Percentiles rank a stretch among this genome's conserved stretches.
phyloP scores from a whole-genome alignment of 2,113 vertebrate genomes.

The Merops nubicus region DNA sequence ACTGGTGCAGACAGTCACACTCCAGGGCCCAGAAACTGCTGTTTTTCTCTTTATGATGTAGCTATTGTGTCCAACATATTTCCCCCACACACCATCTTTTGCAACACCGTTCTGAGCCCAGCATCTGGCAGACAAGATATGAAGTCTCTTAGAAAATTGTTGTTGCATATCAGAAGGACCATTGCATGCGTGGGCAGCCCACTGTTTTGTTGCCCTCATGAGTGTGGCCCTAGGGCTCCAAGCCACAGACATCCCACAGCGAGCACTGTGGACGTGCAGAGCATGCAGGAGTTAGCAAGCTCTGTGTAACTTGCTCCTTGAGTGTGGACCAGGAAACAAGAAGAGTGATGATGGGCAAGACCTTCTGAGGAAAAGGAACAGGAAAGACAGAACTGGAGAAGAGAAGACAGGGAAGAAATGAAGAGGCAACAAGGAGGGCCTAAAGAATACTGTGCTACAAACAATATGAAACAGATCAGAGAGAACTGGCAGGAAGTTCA shows the following conservation, averaged over 20 bases:
- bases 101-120: not conserved
- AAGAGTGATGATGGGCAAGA: not conserved
- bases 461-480: not conserved
- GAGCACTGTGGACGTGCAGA: not conserved
- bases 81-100: not conserved
- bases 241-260: not conserved
- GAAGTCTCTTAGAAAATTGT: not conserved
- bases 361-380: not conserved
- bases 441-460: not conserved
- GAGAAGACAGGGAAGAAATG: not conserved
- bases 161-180: not conserved
- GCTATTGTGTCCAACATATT: not conserved
- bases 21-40: not conserved
- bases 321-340: not conserved
- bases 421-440: not conserved
- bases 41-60: not conserved
- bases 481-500: not conserved
- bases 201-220: rapidly evolving
- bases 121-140: not conserved
- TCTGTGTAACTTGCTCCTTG: not conserved
- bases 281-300: not conserved
- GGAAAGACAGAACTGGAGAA: not conserved
- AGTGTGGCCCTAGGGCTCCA: rapidly evolving
- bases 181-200: not conserved
- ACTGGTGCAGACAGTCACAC: not conserved